A percentile compares a stretch with the other conserved stretches of the same genome.
phyloP scores from a whole-genome alignment of 2,888 invertebrate species.

The Synergus japonicus region DNA sequence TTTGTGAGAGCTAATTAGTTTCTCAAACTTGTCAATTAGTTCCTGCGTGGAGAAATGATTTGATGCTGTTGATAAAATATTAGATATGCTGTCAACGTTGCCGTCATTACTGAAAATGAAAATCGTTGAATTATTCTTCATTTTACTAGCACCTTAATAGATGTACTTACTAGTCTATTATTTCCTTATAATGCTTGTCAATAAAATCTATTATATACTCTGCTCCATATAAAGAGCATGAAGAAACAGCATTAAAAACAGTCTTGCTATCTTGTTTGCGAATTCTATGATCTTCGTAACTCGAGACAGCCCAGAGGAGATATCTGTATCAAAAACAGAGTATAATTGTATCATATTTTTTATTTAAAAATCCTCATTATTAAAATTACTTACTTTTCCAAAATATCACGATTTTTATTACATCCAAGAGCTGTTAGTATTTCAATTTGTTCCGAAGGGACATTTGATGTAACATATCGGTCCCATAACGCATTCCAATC shows the following conservation, averaged over 20 bases:
- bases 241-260: constrained; percentile 72
- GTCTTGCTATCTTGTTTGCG: constrained; percentile 74
- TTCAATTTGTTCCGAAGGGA: constrained; percentile 20
- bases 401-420: neutral
- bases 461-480: neutral
- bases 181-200: constrained; percentile 51
- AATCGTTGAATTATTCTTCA: constrained; percentile 12
- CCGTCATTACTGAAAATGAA: constrained; percentile 60
- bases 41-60: constrained; percentile 61
- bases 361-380: neutral
- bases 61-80: constrained; percentile 60
- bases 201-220: constrained; percentile 68
- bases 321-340: constrained; percentile 76
- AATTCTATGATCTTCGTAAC: constrained; percentile 69
- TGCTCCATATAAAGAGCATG: constrained; percentile 66
- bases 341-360: neutral
- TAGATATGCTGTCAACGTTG: constrained; percentile 52
- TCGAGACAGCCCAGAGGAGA: constrained; percentile 77
- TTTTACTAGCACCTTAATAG: neutral
- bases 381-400: constrained; percentile 44
- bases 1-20: constrained; percentile 51
- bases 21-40: constrained; percentile 57
- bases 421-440: neutral
- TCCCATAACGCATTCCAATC: constrained; percentile 16
- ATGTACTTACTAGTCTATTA: constrained; percentile 63